Evolutionary conservation across 2,888 invertebrate species (phyloP), one percentile per base, ranked within the genome.

Genomic region (Gari tellinella): DNA sequence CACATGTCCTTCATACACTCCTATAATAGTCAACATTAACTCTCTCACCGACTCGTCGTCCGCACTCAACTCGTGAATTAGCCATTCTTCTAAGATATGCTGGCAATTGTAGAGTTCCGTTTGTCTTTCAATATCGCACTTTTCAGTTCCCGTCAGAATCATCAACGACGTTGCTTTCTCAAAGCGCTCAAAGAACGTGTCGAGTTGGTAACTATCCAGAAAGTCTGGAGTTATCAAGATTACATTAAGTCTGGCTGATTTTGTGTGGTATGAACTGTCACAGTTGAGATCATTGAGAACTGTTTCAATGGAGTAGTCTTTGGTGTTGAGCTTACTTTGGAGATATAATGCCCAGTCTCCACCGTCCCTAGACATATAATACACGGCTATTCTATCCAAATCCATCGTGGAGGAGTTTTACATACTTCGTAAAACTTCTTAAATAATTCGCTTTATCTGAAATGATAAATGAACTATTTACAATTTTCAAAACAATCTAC

Each of bases 221-320:
- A 78, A 73, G 26, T 78, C 72, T 12, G 77, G 77, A 21, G 72
- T 66, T n/a, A 78, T 25, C 14, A 78, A 57, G 43, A 78, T 62
- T 15, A 70, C 56, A 55, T 78, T 78, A 15, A 78, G 51, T n/a
- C 55, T 56, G 14, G 53, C 38, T 17, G 65, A 66, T 23, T 41
- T 40, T 7, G 53, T 37, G 7, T 56, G 48, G 17, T n/a, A 21
- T 8, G 17, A 40, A 0, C 46, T 45, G 17, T 48, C 46, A 19
- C 10, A 55, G 10, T 23, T 55, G n/a, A 74, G 57, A 15, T 68
- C 52, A 37, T 62, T 58, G 3, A 67, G 25, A n/a, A 53, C 55
- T 19, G 68, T 51, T 1, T 52, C 12, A 31, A 80, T 70, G 14
- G 48, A 41, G 41, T 77, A 74, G n/a, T 73, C 67, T n/a, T 56